Evolutionary conservation across 2,113 vertebrate genomes (phyloP).

Genomic region (Rattus norvegicus): DNA sequence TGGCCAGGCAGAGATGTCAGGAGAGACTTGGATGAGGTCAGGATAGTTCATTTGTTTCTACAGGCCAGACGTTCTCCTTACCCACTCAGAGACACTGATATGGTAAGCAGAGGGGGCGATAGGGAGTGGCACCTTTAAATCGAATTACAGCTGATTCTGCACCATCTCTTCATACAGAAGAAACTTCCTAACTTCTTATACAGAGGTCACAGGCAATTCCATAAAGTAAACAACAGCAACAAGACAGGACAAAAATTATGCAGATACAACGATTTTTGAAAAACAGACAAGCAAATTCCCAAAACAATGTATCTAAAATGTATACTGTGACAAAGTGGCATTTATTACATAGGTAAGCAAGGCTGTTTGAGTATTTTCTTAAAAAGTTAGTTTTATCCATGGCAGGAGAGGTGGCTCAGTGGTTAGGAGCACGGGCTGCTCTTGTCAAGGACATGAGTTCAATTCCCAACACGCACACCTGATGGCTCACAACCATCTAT

Average conservation of each 20-base stretch:
- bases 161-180: not conserved
- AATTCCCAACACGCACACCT: not conserved
- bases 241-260: not conserved
- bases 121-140: not conserved
- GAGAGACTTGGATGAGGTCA: not conserved
- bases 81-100: not conserved
- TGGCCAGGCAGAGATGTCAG: not conserved
- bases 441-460: not conserved
- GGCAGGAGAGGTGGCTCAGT: not conserved
- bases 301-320: slow-evolving; percentile 19
- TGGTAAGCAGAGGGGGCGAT: not conserved
- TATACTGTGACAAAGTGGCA: not conserved
- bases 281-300: not conserved
- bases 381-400: not conserved
- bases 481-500: not conserved
- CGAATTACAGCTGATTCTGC: not conserved
- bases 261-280: not conserved
- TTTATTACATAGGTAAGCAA: not conserved
- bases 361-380: not conserved
- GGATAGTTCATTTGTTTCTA: not conserved
- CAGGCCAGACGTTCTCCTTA: not conserved
- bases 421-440: not conserved
- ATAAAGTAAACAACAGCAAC: not conserved
- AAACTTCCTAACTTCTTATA: not conserved
- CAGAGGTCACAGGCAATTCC: not conserved